Percentiles rank a stretch among this genome's conserved stretches.
phyloP scores from a whole-genome alignment of 30 jellyfish, hydroid and myxozoan species.

The Aurelia aurita region DNA sequence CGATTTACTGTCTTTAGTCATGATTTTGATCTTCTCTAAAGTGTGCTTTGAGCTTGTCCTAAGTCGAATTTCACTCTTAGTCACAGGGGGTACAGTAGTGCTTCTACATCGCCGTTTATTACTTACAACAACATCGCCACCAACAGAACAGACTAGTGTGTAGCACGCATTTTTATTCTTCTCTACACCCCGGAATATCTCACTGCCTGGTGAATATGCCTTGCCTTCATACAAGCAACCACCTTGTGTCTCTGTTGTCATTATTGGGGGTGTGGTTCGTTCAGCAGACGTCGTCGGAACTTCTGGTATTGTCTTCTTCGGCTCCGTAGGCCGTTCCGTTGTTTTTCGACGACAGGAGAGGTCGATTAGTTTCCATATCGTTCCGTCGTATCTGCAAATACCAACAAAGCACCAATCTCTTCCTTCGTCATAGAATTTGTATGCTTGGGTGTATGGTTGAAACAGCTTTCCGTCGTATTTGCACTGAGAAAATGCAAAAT shows the following conservation, averaged over 20 bases:
- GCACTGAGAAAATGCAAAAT: slow-evolving; percentile 21
- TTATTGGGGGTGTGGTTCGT: too few species aligned
- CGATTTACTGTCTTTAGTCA: too few species aligned
- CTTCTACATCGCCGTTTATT: slow-evolving; percentile 4
- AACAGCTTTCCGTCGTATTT: slow-evolving; percentile 17
- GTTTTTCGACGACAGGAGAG: slow-evolving; percentile 34
- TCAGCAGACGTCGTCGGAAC: neutral
- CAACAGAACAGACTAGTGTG: slow-evolving; percentile 23
- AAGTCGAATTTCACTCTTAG: too few species aligned
- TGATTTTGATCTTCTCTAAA: too few species aligned
- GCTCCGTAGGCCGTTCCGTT: neutral
- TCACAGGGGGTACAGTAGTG: neutral
- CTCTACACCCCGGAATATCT: slow-evolving; percentile 59
- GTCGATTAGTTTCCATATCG: slow-evolving; percentile 52
- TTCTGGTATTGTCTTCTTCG: neutral
- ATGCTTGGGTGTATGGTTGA: slow-evolving; percentile 23
- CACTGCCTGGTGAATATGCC: slow-evolving; percentile 49
- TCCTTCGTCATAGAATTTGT: slow-evolving; percentile 22
- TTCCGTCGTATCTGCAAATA: slow-evolving; percentile 30
- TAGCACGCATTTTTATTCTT: slow-evolving; percentile 20
- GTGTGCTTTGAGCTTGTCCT: too few species aligned
- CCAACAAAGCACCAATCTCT: slow-evolving; percentile 64
- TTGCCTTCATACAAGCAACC: slow-evolving; percentile 47
- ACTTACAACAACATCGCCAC: slow-evolving; percentile 38
- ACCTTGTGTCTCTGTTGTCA: too few species aligned